A percentile compares a stretch with the other conserved stretches of the same genome.
phyloP scores from a whole-genome alignment of 2,797 vertebrate species.

The Anguilla marmorata region DNA sequence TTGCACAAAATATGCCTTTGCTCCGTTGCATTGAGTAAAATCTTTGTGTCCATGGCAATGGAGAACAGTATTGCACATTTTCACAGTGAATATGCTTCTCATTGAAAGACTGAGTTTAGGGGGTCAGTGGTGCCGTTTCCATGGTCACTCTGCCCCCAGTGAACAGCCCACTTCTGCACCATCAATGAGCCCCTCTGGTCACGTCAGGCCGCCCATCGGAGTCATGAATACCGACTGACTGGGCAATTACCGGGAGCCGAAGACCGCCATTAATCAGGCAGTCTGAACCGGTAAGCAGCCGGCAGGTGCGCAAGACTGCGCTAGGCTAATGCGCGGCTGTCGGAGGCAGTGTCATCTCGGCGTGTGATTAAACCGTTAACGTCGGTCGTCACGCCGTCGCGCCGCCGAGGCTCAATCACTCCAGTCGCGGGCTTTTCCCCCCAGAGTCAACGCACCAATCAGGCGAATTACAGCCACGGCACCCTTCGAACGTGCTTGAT shows the following conservation, averaged over 20 bases:
- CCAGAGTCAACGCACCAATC: not conserved
- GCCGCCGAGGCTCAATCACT: constrained; percentile 3
- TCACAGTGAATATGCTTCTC: not conserved
- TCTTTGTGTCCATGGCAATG: not conserved
- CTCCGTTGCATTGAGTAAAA: not conserved
- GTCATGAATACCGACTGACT: constrained; percentile 9
- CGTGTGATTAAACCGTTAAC: constrained; percentile 28
- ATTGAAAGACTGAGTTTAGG: not conserved
- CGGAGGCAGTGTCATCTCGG: constrained; percentile 21
- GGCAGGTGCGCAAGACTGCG: not conserved
- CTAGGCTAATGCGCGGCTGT: constrained; percentile 26
- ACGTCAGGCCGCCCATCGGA: not conserved
- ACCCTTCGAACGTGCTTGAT: not conserved
- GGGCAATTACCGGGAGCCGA: constrained; percentile 16
- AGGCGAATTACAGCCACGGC: not conserved
- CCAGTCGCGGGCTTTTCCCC: not conserved
- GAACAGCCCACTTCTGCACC: not conserved
- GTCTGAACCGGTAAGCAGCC: not conserved
- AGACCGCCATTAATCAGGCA: constrained; percentile 14
- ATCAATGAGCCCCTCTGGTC: not conserved
- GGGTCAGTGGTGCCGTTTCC: not conserved
- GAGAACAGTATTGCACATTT: not conserved
- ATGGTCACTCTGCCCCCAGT: not conserved
- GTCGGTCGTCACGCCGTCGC: constrained; percentile 11
- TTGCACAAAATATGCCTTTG: not conserved